Evolutionary conservation across 2,797 vertebrate genomes (phyloP).

Genomic region (Malurus leucopterus): DNA sequence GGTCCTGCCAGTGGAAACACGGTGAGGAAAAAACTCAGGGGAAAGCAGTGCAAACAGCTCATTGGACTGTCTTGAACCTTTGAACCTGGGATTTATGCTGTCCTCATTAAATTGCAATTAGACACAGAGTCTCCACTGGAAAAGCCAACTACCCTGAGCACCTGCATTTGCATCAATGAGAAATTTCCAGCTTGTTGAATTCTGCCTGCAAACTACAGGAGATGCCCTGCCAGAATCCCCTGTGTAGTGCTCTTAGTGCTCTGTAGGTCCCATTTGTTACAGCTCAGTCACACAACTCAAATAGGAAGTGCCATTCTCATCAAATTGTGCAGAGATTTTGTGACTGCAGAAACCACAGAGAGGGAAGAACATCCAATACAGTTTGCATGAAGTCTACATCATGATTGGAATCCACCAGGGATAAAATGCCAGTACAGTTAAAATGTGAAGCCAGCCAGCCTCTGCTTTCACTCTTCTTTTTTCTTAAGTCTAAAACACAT

Average conservation of each 20-base stretch:
- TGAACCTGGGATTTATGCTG: neutral
- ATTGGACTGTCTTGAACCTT: neutral
- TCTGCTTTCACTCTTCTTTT: neutral
- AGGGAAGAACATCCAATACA: neutral
- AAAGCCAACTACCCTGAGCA: neutral
- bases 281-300: constrained; percentile 13
- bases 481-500: neutral
- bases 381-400: constrained; percentile 6
- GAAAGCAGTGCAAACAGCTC: neutral
- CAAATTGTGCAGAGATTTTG: neutral
- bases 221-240: neutral
- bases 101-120: neutral
- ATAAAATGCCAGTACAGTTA: neutral
- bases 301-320: constrained; percentile 17
- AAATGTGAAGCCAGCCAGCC: neutral
- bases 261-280: neutral
- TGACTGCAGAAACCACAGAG: neutral
- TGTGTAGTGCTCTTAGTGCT: neutral
- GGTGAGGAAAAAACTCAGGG: neutral
- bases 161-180: neutral
- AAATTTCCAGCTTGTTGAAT: neutral
- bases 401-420: constrained; percentile 16
- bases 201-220: neutral
- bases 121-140: neutral
- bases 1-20: constrained; percentile 79